These are phyloP conservation scores for Helleia helle DNA, from an alignment of 2,888 invertebrate species.

Conservation along the genomic window DNA sequence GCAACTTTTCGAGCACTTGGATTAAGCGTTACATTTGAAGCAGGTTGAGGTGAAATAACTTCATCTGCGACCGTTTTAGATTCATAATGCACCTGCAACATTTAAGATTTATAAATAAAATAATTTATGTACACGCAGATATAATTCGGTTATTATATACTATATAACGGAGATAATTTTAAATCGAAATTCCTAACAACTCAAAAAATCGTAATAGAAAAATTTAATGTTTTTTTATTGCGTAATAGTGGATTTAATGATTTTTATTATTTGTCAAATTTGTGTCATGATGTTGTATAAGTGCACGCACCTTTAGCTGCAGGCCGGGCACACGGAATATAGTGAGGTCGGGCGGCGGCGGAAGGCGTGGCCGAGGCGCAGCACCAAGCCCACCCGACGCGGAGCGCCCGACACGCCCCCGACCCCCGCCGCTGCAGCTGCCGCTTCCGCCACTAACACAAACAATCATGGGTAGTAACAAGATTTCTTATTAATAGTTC, in stretches of 20 bases:
- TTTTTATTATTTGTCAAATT: too few species aligned
- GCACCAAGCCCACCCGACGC: conserved; percentile 32
- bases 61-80: conserved; percentile 82
- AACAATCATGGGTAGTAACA: too few species aligned
- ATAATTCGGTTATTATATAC: too few species aligned
- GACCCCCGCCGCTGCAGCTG: conserved; percentile 45
- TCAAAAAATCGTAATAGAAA: too few species aligned
- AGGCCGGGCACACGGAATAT: conserved; percentile 93
- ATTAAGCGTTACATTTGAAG: conserved; percentile 17
- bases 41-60: conserved; percentile 52
- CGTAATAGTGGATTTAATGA: too few species aligned
- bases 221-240: too few species aligned
- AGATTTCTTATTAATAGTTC: too few species aligned
- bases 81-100: conserved; percentile 81
- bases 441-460: conserved; percentile 2
- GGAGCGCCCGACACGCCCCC: conserved; percentile 82
- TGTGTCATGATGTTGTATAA: too few species aligned
- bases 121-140: neutral
- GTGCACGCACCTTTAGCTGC: conserved; percentile 81
- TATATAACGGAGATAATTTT: too few species aligned
- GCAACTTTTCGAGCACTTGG: conserved; percentile 65
- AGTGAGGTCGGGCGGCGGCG: conserved; percentile 81
- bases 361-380: conserved; percentile 42
- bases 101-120: conserved; percentile 1
- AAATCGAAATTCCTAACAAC: too few species aligned